These are phyloP conservation scores for Ectobius pallidus DNA, from an alignment of 2,888 invertebrate species.

Conservation along the genomic window DNA sequence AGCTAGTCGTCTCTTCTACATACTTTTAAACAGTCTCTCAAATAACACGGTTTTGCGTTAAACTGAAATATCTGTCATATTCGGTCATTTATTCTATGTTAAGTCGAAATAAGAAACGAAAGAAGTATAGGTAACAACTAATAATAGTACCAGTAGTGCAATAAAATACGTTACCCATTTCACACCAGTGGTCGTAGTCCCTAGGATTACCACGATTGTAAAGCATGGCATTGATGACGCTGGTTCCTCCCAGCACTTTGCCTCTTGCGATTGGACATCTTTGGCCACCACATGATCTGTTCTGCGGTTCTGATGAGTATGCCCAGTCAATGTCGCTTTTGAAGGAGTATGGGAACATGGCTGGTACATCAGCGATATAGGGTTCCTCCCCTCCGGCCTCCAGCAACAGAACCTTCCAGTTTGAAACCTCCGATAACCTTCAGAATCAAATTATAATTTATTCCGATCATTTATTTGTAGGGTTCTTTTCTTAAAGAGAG, in stretches of 20 bases:
- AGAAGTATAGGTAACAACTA: too few species aligned
- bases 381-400: constrained; percentile 90
- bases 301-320: constrained; percentile 81
- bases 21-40: too few species aligned
- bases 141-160: too few species aligned
- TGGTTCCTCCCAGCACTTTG: constrained; percentile 85
- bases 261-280: constrained; percentile 92
- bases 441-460: too few species aligned
- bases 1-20: too few species aligned
- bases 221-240: constrained; percentile 89
- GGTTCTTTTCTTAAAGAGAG: too few species aligned
- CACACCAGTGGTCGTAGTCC: constrained; percentile 88
- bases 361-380: constrained; percentile 86
- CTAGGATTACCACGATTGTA: constrained; percentile 86
- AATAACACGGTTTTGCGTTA: too few species aligned
- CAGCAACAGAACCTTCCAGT: constrained; percentile 82
- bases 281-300: constrained; percentile 76
- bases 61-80: too few species aligned
- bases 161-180: constrained; percentile 56
- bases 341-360: constrained; percentile 82
- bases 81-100: too few species aligned
- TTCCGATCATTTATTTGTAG: too few species aligned
- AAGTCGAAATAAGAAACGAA: too few species aligned
- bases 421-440: constrained; percentile 78
- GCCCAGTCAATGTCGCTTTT: constrained; percentile 90